A percentile compares a stretch with the other conserved stretches of the same genome.
phyloP scores from a whole-genome alignment of 1,140 invertebrate species.

The Drosophila setifemur region DNA sequence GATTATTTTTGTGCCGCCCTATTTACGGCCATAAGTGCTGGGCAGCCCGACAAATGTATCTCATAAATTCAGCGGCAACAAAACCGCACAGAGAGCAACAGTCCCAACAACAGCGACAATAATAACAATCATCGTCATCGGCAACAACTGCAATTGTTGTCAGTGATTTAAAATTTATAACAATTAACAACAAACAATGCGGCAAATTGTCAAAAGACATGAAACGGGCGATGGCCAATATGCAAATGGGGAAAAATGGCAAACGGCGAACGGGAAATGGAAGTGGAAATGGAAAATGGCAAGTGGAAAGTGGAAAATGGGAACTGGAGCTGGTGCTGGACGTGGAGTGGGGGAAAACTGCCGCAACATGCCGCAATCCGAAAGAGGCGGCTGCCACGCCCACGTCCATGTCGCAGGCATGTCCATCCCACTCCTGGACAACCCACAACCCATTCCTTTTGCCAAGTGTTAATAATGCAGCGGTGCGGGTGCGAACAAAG shows the following conservation, averaged over 20 bases:
- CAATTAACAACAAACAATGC: constrained; percentile 72
- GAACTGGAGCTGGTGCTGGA: too few species aligned
- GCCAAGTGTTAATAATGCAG: constrained; percentile 2
- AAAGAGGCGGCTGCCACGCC: constrained; percentile 23
- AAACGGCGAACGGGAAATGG: constrained; percentile 17
- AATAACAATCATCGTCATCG: constrained; percentile 18
- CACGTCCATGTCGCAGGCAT: neutral
- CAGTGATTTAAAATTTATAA: constrained; percentile 72
- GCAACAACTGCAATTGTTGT: constrained; percentile 38
- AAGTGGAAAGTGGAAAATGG: neutral
- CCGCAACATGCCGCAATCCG: constrained; percentile 41
- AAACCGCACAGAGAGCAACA: neutral
- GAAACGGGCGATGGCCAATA: constrained; percentile 55
- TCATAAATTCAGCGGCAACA: constrained; percentile 39
- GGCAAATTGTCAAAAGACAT: constrained; percentile 70
- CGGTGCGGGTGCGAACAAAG: too few species aligned
- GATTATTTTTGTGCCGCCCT: constrained; percentile 19
- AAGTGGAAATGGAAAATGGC: constrained; percentile 6
- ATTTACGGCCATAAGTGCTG: constrained; percentile 36
- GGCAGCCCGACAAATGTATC: constrained; percentile 26
- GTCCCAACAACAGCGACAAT: constrained; percentile 4
- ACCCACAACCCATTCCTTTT: too few species aligned
- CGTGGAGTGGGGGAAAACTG: too few species aligned
- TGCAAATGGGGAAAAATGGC: constrained; percentile 28
- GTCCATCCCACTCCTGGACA: too few species aligned